Base-by-base conservation (phyloP, 2,797 vertebrate genomes). In the Channallabes apus region DNA sequence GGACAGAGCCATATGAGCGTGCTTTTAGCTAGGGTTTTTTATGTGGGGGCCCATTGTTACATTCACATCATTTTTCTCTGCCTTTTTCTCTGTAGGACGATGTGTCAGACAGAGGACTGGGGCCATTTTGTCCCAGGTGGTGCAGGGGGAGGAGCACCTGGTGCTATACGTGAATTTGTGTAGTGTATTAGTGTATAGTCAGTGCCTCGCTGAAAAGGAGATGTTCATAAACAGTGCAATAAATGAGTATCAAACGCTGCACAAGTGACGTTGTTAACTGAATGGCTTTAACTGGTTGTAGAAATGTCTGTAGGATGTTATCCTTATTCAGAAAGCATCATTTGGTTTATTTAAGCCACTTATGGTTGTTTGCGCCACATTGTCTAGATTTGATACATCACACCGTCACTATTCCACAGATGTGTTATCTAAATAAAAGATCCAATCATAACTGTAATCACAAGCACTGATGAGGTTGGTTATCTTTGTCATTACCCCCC, bases 391-490 rank as follows among this genome's bases (percentile, higher is more conserved):
- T 86, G 84, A 88, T 85, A 58, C 35, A 87, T 86, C 41, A 62
- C 46, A 78, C 54, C 46, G 80, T 84, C 73, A 79, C 72, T 73
- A 35, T 59, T 62, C 78, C 77, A 68, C 35, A 61, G 82, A 78
- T 80, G 77, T 68, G 85, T 75, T 84, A 75, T 79, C 46, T 61
- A 88, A 87, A 86, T 85, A 86, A 87, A 82, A 84, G 81, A 86
- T 72, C 67, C 80, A 82, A 73, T 86, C 85, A 84, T 88, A 85
- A 86, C 81, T 78, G 83, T 90, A 88, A 89, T 89, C 86, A 86
- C 79, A 86, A 64, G 82, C 90, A 84, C 88, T 90, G 86, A 90
- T 90, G 85, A 89, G 86, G 79, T 86, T 86, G 83, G 79, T 89
- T 85, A 90, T 85, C 79, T 87, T 87, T 80, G 86, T 82, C 62